A percentile compares a stretch with the other conserved stretches of the same genome.
Evolutionary conservation across 2,888 invertebrate species (phyloP).

Genomic region (Drosophila paramelanica): DNA sequence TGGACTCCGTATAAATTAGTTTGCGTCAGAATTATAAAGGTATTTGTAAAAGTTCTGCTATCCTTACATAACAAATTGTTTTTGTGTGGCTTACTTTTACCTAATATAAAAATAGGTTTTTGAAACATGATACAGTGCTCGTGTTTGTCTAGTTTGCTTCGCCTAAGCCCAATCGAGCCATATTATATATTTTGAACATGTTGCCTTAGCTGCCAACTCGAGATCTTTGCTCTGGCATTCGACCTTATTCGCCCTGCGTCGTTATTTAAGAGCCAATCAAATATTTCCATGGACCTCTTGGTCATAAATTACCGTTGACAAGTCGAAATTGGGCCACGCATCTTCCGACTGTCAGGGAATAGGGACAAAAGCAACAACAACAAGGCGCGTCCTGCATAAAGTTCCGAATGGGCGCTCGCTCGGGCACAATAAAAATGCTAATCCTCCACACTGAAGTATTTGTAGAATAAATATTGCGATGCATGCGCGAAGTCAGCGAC

Average conservation of each 20-base stretch:
- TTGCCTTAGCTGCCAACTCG: not conserved
- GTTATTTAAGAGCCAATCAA: slow-evolving; percentile 63
- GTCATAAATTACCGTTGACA: slow-evolving; percentile 72
- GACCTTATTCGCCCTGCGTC: slow-evolving; percentile 15
- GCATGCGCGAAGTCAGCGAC: slow-evolving; percentile 38
- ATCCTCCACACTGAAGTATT: slow-evolving; percentile 56
- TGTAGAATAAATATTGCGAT: slow-evolving; percentile 5
- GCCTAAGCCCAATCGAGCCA: slow-evolving; percentile 18
- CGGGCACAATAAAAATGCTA: slow-evolving; percentile 60
- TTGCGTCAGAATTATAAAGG: too few relatives aligned
- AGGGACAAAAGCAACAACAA: slow-evolving; percentile 15
- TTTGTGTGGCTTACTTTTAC: not conserved
- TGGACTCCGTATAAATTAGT: too few relatives aligned
- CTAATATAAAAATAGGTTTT: not conserved
- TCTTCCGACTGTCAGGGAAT: slow-evolving; percentile 12
- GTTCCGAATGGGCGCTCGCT: slow-evolving; percentile 24
- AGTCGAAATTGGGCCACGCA: slow-evolving; percentile 61
- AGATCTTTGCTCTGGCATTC: slow-evolving; percentile 29
- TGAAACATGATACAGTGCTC: not conserved
- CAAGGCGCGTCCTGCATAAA: slow-evolving; percentile 48
- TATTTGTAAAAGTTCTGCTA: too few relatives aligned
- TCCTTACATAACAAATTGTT: too few relatives aligned
- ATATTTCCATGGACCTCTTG: slow-evolving; percentile 64
- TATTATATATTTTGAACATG: not conserved
- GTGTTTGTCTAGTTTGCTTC: slow-evolving; percentile 3